phyloP scores from a whole-genome alignment of 2,888 invertebrate species.

The Gastrophysa polygoni region DNA sequence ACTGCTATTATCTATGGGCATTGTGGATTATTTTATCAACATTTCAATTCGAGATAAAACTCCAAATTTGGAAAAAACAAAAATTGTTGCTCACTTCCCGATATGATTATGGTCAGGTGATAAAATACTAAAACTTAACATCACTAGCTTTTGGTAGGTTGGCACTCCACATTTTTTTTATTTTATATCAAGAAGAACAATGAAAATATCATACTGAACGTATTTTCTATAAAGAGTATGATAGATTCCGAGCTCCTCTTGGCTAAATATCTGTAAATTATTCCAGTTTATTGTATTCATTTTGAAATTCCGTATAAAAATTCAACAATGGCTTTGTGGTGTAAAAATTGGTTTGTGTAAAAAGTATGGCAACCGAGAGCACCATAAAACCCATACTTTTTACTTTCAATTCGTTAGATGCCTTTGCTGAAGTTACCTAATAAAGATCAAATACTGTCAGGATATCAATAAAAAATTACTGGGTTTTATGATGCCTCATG shows the following conservation, averaged over 20 bases:
- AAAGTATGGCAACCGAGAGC: constrained; percentile 19
- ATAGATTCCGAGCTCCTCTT: neutral
- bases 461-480: no score
- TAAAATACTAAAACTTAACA: constrained; percentile 47
- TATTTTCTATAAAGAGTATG: neutral
- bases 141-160: constrained; percentile 54
- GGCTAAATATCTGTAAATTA: constrained; percentile 50
- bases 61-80: neutral
- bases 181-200: constrained; percentile 27
- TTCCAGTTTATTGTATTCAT: constrained; percentile 41
- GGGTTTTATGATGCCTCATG: constrained; percentile 2
- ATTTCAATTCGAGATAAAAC: neutral
- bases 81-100: neutral
- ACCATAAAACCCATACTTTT: neutral
- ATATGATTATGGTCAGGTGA: neutral
- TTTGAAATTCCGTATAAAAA: constrained; percentile 18
- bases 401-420: neutral
- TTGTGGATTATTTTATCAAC: no score
- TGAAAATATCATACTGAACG: neutral
- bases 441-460: no score
- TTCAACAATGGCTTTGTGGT: constrained; percentile 12
- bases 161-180: constrained; percentile 55
- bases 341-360: constrained; percentile 23
- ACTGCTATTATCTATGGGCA: no score
- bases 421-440: neutral